phyloP scores from a whole-genome alignment of 2,113 vertebrate genomes.

The Sorex fumeus region DNA sequence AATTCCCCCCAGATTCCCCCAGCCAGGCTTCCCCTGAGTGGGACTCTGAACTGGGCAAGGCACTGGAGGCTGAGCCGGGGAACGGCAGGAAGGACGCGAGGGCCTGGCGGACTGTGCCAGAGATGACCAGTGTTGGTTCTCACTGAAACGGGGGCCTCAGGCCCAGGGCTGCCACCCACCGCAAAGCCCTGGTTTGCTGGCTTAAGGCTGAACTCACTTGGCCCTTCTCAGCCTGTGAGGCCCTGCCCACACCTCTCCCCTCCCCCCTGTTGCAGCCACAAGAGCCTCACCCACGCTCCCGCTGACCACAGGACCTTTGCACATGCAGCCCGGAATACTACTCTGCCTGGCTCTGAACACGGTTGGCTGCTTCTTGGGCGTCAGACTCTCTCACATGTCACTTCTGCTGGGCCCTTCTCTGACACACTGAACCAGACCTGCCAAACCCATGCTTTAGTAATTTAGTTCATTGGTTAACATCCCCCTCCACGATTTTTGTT shows the following conservation, averaged over 20 bases:
- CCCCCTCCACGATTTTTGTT: no score
- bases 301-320: constrained; percentile 28
- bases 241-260: neutral
- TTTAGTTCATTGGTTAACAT: neutral
- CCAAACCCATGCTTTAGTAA: neutral
- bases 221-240: neutral
- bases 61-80: no score
- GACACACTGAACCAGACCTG: neutral
- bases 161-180: neutral
- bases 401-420: neutral
- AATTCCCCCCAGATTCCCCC: no score
- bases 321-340: neutral
- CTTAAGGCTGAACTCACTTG: neutral
- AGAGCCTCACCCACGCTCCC: neutral
- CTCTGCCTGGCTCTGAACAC: neutral
- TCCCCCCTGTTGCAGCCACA: neutral
- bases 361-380: neutral
- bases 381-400: neutral
- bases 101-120: no score
- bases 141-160: no score
- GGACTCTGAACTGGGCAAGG: no score
- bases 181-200: neutral
- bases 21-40: no score
- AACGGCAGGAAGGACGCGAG: no score
- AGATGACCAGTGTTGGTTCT: no score